Evolutionary conservation across 2,113 vertebrate species (phyloP).

Genomic region (Setophaga petechia): DNA sequence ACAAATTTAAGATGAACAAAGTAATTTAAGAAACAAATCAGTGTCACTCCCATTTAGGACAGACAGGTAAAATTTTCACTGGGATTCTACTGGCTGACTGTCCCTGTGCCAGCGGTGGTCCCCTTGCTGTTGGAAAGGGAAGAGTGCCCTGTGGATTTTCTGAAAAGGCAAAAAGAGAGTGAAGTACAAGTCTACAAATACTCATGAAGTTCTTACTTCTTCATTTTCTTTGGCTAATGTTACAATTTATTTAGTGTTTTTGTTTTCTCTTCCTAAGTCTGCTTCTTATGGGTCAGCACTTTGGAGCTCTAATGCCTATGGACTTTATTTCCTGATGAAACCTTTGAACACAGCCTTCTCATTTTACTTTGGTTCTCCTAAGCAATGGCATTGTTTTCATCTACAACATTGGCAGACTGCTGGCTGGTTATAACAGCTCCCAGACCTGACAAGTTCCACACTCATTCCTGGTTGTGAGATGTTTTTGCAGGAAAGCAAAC

Average conservation of each 20-base stretch:
- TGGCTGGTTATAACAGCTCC: not conserved
- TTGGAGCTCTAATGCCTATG: not conserved
- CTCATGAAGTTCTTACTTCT: not conserved
- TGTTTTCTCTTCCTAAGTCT: not conserved
- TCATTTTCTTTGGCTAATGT: not conserved
- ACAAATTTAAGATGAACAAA: not conserved
- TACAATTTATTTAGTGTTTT: not conserved
- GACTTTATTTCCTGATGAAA: not conserved
- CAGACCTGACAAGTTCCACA: not conserved
- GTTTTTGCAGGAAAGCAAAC: conserved; percentile 33
- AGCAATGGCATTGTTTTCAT: not conserved
- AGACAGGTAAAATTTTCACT: not conserved
- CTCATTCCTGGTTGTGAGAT: not conserved
- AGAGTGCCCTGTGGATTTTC: not conserved
- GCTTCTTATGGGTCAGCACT: not conserved
- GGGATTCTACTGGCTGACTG: not conserved
- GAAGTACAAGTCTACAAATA: not conserved
- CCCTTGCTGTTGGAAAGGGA: not conserved
- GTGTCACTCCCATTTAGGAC: not conserved
- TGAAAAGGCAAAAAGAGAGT: not conserved
- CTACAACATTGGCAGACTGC: accelerated
- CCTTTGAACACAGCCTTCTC: not conserved
- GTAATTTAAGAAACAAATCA: not conserved
- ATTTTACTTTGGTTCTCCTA: not conserved
- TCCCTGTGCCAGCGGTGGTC: not conserved